These are phyloP conservation scores for Hydrolagus colliei DNA, from an alignment of 2,797 vertebrate species.

Conservation along the genomic window DNA sequence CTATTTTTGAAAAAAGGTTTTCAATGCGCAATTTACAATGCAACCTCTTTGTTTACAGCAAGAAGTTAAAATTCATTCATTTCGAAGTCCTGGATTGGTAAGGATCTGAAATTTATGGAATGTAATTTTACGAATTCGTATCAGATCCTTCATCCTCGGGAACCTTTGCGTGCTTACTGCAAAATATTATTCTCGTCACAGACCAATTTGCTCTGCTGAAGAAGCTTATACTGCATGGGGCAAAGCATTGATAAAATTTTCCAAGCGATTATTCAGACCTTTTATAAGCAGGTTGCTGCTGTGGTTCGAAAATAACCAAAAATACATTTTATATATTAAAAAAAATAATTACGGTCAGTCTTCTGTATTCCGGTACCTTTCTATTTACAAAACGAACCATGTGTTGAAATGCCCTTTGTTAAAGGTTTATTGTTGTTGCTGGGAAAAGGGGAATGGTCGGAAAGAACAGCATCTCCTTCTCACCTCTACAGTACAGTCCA, in stretches of 20 bases:
- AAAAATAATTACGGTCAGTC: too few species aligned
- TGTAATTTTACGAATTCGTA: slow-evolving; percentile 5
- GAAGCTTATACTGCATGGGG: background rate
- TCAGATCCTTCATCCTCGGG: slow-evolving; percentile 3
- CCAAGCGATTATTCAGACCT: background rate
- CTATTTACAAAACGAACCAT: too few species aligned
- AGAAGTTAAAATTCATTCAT: background rate
- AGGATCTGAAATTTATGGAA: slow-evolving; percentile 8
- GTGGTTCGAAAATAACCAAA: background rate
- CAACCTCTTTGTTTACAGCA: background rate
- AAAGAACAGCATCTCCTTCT: too few species aligned
- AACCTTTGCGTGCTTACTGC: background rate
- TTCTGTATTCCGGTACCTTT: too few species aligned
- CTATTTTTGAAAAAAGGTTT: too few species aligned
- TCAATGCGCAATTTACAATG: background rate
- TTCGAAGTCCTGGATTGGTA: background rate
- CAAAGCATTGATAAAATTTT: background rate
- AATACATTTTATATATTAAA: too few species aligned
- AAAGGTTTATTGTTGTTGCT: too few species aligned
- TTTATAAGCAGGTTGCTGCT: background rate
- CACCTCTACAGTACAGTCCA: too few species aligned
- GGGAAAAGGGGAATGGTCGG: too few species aligned
- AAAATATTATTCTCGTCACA: background rate
- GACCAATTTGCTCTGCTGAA: slow-evolving; percentile 19
- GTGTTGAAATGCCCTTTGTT: too few species aligned